phyloP scores from a whole-genome alignment of 2,113 vertebrate genomes.

The Emydocephalus ijimae region DNA sequence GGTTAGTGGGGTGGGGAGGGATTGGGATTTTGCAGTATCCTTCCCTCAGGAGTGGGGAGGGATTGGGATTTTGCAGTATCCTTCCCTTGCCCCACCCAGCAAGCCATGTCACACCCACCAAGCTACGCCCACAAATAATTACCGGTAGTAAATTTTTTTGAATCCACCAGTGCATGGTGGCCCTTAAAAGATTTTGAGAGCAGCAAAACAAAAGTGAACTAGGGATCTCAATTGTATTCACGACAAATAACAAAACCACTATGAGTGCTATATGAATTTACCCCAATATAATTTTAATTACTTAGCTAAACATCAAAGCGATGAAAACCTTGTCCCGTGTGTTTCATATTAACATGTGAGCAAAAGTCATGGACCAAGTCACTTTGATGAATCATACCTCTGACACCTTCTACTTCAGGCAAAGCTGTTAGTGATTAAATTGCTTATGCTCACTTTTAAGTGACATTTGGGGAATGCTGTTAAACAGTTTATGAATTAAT shows the following conservation, averaged over 20 bases:
- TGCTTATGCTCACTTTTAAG: not conserved
- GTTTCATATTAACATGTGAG: not conserved
- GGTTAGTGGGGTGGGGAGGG: too few species aligned
- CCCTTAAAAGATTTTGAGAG: not conserved
- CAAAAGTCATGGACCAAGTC: not conserved
- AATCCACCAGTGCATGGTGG: not conserved
- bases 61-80: too few species aligned
- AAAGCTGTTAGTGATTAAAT: not conserved
- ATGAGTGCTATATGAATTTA: not conserved
- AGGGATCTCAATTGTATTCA: not conserved
- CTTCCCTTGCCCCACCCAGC: too few species aligned
- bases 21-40: too few species aligned
- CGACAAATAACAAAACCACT: not conserved
- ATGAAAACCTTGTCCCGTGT: not conserved
- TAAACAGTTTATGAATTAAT: constrained; percentile 7
- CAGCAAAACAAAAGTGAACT: not conserved
- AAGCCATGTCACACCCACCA: too few species aligned
- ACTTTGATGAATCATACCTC: not conserved
- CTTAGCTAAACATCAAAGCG: not conserved
- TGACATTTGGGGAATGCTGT: constrained; percentile 3
- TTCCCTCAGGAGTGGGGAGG: too few species aligned
- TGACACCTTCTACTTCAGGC: constrained; percentile 21
- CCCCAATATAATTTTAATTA: not conserved
- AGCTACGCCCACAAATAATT: too few species aligned
- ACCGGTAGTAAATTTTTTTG: too few species aligned